These are phyloP conservation scores for Sinella curviseta DNA, from an alignment of 1,140 invertebrate genomes.

Conservation along the genomic window DNA sequence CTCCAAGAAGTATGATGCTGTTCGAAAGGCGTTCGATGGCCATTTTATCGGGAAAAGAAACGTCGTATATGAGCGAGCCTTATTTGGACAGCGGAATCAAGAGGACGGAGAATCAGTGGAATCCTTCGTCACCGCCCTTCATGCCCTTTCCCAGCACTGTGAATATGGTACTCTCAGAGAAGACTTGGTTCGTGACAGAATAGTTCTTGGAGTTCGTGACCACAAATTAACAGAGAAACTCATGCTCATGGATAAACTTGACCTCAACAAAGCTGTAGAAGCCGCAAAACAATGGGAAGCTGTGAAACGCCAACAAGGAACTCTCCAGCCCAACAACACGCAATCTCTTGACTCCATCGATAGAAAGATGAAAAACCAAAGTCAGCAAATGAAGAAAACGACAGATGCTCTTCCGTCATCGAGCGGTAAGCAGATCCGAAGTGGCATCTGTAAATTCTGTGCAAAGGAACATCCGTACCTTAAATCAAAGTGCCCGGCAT, in stretches of 20 bases:
- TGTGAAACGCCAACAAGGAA: slow-evolving; percentile 39
- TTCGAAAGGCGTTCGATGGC: slow-evolving; percentile 38
- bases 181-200: slow-evolving; percentile 39
- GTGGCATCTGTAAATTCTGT: not conserved
- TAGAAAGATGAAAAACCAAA: not conserved
- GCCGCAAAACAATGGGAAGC: slow-evolving; percentile 46
- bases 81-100: slow-evolving; percentile 45
- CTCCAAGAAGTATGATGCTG: slow-evolving; percentile 38
- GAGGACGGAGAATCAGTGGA: slow-evolving; percentile 41
- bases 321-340: no score
- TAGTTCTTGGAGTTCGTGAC: slow-evolving; percentile 52
- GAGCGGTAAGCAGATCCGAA: not conserved
- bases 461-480: not conserved
- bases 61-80: slow-evolving; percentile 43
- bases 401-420: not conserved
- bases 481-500: not conserved
- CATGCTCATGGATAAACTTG: slow-evolving; percentile 50
- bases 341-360: not conserved
- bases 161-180: slow-evolving; percentile 24
- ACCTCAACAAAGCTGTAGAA: slow-evolving; percentile 50
- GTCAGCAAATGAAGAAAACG: not conserved
- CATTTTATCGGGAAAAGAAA: slow-evolving; percentile 45
- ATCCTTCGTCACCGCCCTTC: slow-evolving; percentile 45
- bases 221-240: slow-evolving; percentile 50
- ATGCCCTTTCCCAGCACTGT: slow-evolving; percentile 24